Base-by-base conservation (phyloP, 1,140 invertebrate species). In the Drosophila ironensis region DNA sequence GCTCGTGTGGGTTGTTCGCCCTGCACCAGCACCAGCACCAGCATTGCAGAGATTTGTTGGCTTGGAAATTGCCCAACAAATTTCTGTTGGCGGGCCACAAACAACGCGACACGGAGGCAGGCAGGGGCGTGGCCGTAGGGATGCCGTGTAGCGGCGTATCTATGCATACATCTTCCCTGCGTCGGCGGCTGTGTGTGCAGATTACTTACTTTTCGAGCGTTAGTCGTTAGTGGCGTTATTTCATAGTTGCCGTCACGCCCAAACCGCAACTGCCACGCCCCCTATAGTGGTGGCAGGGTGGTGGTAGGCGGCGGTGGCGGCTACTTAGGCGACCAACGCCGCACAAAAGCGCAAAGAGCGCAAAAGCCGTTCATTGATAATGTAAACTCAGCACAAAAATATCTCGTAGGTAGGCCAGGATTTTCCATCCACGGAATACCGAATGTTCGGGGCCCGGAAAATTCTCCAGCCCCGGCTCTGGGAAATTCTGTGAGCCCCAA, bases 31-130 rank as follows among this genome's bases (percentile, higher is more conserved):
- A 12, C 38, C 59, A 60, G 68, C 77, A 57, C 51, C 69, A 59
- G 66, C 71, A 59, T 77, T 82, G 80, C 78, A 78, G 73, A 86
- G 78, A 84, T 86, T 84, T 84, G 78, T 78, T 84, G 80, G 78
- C 80, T 84, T 86, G 80, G 80, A 84, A 86, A 84, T 86, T 86
- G 80, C 64, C 78, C 78, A 84, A 86, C 78, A 84, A 84, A 84
- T 84, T 84, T 84, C 80, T 84, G 80, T 86, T 78, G 80, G 73
- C 70, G 74, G 73, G 30, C 80, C 80, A 78, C 78, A 84, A 73
- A 63, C 80, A 78, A 78, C 77, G 53, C 59, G 35, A 67, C 45
- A 73, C 41, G 48, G 38, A 24, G 46, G 40, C n/a, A 9, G 2
- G 11, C 3, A 12, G 30, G 30, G 30, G 30, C 30, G 30, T 14